Evolutionary conservation across 30 jellyfish, hydroid and myxozoan species (phyloP), one percentile per base, ranked within the genome.

Genomic region (Rhopilema esculentum): DNA sequence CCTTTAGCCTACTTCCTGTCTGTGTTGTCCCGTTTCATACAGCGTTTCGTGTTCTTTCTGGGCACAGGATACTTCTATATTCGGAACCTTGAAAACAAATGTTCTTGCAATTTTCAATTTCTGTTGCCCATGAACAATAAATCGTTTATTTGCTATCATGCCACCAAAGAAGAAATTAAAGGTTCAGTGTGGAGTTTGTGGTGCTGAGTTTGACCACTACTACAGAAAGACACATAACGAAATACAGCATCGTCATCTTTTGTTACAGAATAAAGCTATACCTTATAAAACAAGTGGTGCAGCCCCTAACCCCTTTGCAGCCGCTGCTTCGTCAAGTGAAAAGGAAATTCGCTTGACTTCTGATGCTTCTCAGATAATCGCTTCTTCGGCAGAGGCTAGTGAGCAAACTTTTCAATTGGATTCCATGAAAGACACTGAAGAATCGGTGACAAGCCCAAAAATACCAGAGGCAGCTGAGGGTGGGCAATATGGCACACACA

Each of bases 401-500:
- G 75, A 64, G 75, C 75, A 64, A 64, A 64, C 16, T 23, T 64
- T 64, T 64, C 75, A 64, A 64, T 64, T 64, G 75, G 75, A 64
- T 64, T 64, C 75, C 75, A 64, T 64, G 6, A 64, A 64, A 64
- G 32, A 64, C 75, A 21, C 75, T 64, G 32, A 64, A 64, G 75
- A 64, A 21, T 23, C 75, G 32, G n/a, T n/a, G n/a, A n/a, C n/a
- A n/a, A n/a, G n/a, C n/a, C n/a, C n/a, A n/a, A n/a, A n/a, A n/a
- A n/a, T n/a, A n/a, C n/a, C n/a, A n/a, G n/a, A n/a, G 75, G 28
- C 75, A 26, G 75, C 75, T 64, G 75, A 21, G 16, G 28, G 75
- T 64, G 75, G 75, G 75, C 75, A 64, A 64, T 64, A 64, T 64
- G 32, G 75, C 75, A 21, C 75, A 64, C 75, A 64, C 75, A 64